phyloP scores from a whole-genome alignment of 2,888 invertebrate species.

The Molorchus minor region DNA sequence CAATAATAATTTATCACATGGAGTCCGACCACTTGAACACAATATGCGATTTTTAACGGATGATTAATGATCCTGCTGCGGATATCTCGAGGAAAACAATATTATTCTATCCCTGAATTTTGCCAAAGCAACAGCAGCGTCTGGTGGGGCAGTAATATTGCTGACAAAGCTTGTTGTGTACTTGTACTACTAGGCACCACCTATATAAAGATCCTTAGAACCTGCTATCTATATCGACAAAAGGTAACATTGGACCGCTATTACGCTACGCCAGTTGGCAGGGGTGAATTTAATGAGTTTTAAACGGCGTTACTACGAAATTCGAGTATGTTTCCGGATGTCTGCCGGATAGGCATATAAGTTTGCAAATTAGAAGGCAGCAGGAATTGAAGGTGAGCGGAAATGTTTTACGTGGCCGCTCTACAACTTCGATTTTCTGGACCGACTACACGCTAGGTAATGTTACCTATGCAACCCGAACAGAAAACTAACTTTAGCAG shows the following conservation, averaged over 20 bases:
- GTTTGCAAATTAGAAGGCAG: conserved; percentile 10
- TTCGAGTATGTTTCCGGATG: conserved; percentile 20
- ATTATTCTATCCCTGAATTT: conserved; percentile 17
- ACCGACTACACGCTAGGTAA: too few relatives aligned
- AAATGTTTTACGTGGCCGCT: neutral
- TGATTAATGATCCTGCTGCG: conserved; percentile 15
- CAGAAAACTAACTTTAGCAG: too few relatives aligned
- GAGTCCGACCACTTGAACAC: conserved; percentile 12
- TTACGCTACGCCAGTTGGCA: neutral
- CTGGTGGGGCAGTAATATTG: neutral
- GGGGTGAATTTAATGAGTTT: conserved; percentile 22
- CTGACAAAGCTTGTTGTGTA: conserved; percentile 2
- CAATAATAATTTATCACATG: conserved; percentile 13
- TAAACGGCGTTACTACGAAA: conserved; percentile 18
- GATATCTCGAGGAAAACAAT: conserved; percentile 9
- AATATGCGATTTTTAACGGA: conserved; percentile 16
- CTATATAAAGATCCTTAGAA: too few relatives aligned
- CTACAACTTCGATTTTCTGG: too few relatives aligned
- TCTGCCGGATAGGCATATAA: conserved; percentile 3
- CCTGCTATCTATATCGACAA: conserved; percentile 18
- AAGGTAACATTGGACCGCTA: conserved; percentile 10
- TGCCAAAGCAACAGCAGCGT: conserved; percentile 9
- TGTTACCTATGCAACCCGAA: too few relatives aligned
- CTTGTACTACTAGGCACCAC: conserved; percentile 4
- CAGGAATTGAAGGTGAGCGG: conserved; percentile 8